Evolutionary conservation across 53 echinoderm and acorn worm genomes (phyloP).

Genomic region (Antedon mediterranea): DNA sequence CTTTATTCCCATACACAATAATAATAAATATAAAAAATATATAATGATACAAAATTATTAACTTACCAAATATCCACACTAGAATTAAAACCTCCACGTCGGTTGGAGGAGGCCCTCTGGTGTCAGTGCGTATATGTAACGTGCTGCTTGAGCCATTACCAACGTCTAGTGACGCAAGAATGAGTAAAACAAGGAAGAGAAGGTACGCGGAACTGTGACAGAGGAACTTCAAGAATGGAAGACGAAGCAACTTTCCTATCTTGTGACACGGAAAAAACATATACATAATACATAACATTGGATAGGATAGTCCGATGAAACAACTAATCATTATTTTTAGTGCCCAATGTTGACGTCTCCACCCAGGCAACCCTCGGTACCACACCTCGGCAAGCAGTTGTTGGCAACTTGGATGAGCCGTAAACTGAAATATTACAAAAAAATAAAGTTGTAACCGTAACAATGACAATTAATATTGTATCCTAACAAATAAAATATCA

Average conservation of each 20-base stretch:
- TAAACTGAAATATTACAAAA: conserved; percentile 32
- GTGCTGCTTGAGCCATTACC: not conserved
- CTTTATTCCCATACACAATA: too few species aligned
- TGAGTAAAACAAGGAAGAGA: conserved; percentile 69
- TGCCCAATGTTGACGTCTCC: conserved; percentile 86
- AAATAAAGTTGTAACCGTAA: too few species aligned
- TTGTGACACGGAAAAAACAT: conserved; percentile 69
- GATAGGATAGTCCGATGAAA: conserved; percentile 78
- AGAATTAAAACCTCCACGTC: conserved; percentile 66
- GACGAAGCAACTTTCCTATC: conserved; percentile 81
- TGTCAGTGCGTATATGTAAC: conserved; percentile 18
- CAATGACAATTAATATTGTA: not conserved
- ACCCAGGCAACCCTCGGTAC: conserved; percentile 92
- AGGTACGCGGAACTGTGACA: conserved; percentile 94
- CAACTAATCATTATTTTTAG: conserved; percentile 77
- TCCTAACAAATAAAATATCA: not conserved
- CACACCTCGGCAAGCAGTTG: conserved; percentile 93
- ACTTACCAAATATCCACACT: conserved; percentile 60
- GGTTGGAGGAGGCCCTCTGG: conserved; percentile 76
- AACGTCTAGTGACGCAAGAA: conserved; percentile 72
- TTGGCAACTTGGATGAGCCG: conserved; percentile 93
- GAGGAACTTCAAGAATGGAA: conserved; percentile 98
- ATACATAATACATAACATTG: conserved; percentile 71
- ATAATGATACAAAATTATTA: too few species aligned
- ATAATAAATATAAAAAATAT: too few species aligned